A percentile compares a stretch with the other conserved stretches of the same genome.
These are phyloP conservation scores for Abscondita cerata DNA, from an alignment of 2,888 invertebrate species.

Conservation along the genomic window DNA sequence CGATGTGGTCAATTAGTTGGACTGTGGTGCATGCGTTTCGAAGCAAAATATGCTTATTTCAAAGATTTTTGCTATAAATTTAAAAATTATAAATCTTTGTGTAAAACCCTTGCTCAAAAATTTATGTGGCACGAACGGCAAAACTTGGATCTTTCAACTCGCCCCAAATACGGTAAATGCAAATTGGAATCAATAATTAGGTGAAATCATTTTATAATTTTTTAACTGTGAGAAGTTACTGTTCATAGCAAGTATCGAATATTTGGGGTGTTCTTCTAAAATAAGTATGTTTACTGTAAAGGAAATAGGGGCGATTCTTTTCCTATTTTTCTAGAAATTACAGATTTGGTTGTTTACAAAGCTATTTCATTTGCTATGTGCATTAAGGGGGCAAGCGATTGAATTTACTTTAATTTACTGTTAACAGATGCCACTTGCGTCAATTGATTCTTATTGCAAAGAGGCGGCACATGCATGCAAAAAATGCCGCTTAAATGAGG, in stretches of 20 bases:
- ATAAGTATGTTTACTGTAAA: background rate
- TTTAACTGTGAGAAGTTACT: too few relatives aligned
- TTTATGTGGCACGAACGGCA: constrained; percentile 19
- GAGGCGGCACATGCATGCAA: too few relatives aligned
- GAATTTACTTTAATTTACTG: too few relatives aligned
- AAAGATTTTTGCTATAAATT: constrained; percentile 18
- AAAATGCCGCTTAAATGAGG: too few relatives aligned
- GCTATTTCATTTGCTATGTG: too few relatives aligned
- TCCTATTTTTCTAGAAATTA: too few relatives aligned
- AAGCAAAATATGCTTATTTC: constrained; percentile 28
- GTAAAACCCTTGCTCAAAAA: constrained; percentile 26
- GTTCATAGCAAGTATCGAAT: background rate
- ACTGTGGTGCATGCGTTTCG: constrained; percentile 23
- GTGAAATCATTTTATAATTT: too few relatives aligned
- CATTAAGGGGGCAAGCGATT: too few relatives aligned
- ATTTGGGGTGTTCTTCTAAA: background rate
- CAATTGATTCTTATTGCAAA: too few relatives aligned
- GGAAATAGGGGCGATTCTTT: background rate
- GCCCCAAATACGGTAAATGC: constrained; percentile 11
- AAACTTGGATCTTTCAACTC: background rate
- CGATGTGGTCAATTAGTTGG: constrained; percentile 22
- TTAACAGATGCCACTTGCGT: too few relatives aligned
- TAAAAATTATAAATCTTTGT: constrained; percentile 22
- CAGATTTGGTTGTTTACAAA: too few relatives aligned
- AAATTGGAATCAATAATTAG: background rate